These are phyloP conservation scores for Hirtodrosophila duncani DNA, from an alignment of 2,888 invertebrate species.

Conservation along the genomic window DNA sequence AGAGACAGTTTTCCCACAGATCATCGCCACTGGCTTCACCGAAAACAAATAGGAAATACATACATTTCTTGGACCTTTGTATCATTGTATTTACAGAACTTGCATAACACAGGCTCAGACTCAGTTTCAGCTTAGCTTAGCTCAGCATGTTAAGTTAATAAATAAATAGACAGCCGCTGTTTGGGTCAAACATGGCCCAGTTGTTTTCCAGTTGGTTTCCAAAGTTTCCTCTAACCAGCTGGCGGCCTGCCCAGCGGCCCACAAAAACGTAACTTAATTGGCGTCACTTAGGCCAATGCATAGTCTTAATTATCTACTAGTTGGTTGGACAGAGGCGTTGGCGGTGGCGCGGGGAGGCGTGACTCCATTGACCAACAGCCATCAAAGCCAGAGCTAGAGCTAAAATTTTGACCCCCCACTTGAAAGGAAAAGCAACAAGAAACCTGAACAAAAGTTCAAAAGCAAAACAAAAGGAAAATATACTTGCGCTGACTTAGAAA, in stretches of 20 bases:
- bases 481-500: no score
- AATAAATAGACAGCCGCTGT: slow-evolving; percentile 21
- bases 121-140: no score
- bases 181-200: slow-evolving; percentile 3
- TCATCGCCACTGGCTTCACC: slow-evolving; percentile 7
- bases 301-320: slow-evolving; percentile 55
- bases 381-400: slow-evolving; percentile 12
- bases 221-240: background rate
- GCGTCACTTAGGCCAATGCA: slow-evolving; percentile 57
- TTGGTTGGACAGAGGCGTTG: slow-evolving; percentile 1
- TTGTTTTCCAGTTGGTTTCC: background rate
- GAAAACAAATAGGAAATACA: slow-evolving; percentile 20
- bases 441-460: slow-evolving; percentile 3
- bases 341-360: background rate
- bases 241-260: slow-evolving; percentile 25
- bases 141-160: slow-evolving; percentile 11
- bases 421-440: slow-evolving; percentile 12
- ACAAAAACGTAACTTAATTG: slow-evolving; percentile 60
- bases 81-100: slow-evolving; percentile 34
- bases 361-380: no score
- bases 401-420: slow-evolving; percentile 21
- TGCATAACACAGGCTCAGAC: slow-evolving; percentile 51
- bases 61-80: background rate
- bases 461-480: slow-evolving; percentile 24
- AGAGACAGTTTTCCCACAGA: slow-evolving; percentile 35